A percentile compares a stretch with the other conserved stretches of the same genome.
Evolutionary conservation across 1,140 invertebrate species (phyloP).

Genomic region (Epicauta chinensis): DNA sequence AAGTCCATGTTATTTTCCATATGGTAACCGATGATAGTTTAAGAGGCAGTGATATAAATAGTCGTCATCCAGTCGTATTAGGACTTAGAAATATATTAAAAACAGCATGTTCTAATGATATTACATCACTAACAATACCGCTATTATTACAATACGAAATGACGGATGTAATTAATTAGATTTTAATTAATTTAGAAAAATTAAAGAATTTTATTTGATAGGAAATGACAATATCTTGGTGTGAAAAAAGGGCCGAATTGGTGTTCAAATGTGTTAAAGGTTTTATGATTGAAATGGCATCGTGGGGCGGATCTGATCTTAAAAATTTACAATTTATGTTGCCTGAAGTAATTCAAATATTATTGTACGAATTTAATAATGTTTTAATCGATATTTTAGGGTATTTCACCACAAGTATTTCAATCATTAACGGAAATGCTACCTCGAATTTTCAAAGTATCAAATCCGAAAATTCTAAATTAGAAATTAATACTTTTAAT

Average conservation of each 20-base stretch:
- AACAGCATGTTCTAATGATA: constrained; percentile 86
- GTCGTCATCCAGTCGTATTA: constrained; percentile 90
- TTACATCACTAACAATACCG: constrained; percentile 89
- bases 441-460: constrained; percentile 83
- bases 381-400: constrained; percentile 49
- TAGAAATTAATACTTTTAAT: no score
- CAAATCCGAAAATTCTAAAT: constrained; percentile 72
- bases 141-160: constrained; percentile 88
- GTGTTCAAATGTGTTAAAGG: constrained; percentile 99
- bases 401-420: constrained; percentile 82
- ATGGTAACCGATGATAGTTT: constrained; percentile 77
- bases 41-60: constrained; percentile 81
- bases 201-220: constrained; percentile 41
- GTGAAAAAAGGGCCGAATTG: constrained; percentile 88
- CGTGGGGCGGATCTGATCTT: constrained; percentile 83
- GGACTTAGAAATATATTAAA: constrained; percentile 93
- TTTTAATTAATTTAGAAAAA: constrained; percentile 3
- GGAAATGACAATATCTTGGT: constrained; percentile 97
- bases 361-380: constrained; percentile 12
- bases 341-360: constrained; percentile 52
- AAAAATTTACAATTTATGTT: constrained; percentile 82
- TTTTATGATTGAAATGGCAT: constrained; percentile 98
- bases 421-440: constrained; percentile 78
- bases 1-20: constrained; percentile 93
- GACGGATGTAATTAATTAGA: constrained; percentile 63